These are phyloP conservation scores for Drosophila longiperda DNA, from an alignment of 2,888 invertebrate species.

Conservation along the genomic window DNA sequence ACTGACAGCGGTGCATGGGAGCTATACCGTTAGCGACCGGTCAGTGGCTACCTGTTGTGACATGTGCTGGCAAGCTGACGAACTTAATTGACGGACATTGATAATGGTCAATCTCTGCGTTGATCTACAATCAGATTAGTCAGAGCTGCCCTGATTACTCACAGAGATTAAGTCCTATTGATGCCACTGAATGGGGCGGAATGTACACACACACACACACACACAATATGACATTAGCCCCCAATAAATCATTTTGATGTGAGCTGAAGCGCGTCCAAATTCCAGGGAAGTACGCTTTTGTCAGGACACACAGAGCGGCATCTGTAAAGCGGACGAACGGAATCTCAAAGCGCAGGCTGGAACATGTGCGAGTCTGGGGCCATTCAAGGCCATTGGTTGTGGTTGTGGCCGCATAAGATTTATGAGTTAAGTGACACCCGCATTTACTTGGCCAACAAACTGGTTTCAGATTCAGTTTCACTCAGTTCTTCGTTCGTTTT, in stretches of 20 bases:
- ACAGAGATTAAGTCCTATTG: slow-evolving; percentile 27
- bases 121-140: slow-evolving; percentile 34
- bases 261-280: slow-evolving; percentile 44
- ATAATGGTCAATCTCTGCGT: slow-evolving; percentile 47
- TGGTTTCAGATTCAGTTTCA: slow-evolving; percentile 51
- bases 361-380: slow-evolving; percentile 30
- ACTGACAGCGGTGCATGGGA: slow-evolving; percentile 58
- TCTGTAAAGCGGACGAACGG: slow-evolving; percentile 21
- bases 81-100: slow-evolving; percentile 69
- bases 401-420: slow-evolving; percentile 59
- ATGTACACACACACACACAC: background rate
- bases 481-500: slow-evolving; percentile 47
- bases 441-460: slow-evolving; percentile 68
- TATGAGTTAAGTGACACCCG: slow-evolving; percentile 77
- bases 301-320: slow-evolving; percentile 57
- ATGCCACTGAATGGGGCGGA: slow-evolving; percentile 18
- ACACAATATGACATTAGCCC: slow-evolving; percentile 58
- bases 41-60: slow-evolving; percentile 42
- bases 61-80: slow-evolving; percentile 58
- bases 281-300: slow-evolving; percentile 56
- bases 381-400: slow-evolving; percentile 51
- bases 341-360: slow-evolving; percentile 3
- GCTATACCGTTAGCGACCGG: slow-evolving; percentile 47
- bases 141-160: slow-evolving; percentile 26
- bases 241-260: slow-evolving; percentile 66